Conservation (phyloP, 2,888 invertebrate species). For the Aelia acuminata region DNA sequence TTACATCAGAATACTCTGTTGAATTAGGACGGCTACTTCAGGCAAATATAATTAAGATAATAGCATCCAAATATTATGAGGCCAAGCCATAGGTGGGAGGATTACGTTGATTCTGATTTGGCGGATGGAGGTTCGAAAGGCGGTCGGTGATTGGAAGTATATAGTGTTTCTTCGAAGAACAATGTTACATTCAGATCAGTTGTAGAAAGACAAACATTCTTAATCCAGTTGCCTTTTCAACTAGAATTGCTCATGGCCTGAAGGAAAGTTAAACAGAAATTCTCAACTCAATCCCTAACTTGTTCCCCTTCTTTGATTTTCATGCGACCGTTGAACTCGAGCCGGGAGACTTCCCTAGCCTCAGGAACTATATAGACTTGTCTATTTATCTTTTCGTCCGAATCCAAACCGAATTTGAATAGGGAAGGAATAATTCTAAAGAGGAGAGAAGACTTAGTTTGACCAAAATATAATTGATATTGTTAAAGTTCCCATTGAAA, state of each 20-base stretch:
- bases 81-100: too few species aligned
- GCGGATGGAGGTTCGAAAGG: too few species aligned
- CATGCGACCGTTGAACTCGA: background rate
- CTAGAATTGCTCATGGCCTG: background rate
- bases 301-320: slow-evolving; percentile 2
- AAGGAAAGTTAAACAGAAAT: slow-evolving; percentile 20
- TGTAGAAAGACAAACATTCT: slow-evolving; percentile 11
- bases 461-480: background rate
- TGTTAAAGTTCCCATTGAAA: background rate
- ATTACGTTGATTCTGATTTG: too few species aligned
- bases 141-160: too few species aligned
- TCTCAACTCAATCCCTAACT: background rate
- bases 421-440: background rate
- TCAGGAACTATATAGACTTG: background rate
- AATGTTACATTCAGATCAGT: background rate
- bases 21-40: too few species aligned
- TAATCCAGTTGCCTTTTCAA: background rate
- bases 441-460: background rate
- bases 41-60: too few species aligned
- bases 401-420: background rate
- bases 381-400: background rate
- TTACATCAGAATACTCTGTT: too few species aligned
- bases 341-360: background rate
- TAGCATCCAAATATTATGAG: too few species aligned
- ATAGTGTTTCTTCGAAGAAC: background rate